Conservation (phyloP, 1,140 invertebrate species). For the Globodera rostochiensis region DNA sequence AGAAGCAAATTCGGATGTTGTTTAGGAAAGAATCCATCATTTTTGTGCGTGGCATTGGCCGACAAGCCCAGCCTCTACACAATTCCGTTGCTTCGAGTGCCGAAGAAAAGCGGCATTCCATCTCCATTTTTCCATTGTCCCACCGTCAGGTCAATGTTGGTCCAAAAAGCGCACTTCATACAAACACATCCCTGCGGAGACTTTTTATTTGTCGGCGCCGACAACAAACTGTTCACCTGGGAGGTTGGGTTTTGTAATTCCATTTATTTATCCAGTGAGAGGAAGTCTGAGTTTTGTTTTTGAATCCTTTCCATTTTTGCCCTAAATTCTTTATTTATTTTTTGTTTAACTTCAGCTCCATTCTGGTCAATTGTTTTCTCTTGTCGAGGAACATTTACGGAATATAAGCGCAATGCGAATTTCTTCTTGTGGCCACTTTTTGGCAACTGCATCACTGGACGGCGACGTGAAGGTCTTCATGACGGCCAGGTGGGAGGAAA, state of each 20-base stretch:
- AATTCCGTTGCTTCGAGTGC: background rate
- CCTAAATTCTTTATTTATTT: too few species aligned
- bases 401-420: conserved; percentile 11
- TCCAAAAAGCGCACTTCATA: background rate
- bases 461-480: conserved; percentile 18
- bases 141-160: background rate
- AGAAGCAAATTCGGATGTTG: background rate
- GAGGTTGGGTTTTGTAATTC: background rate
- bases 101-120: conserved; percentile 8
- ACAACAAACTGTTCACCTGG: conserved; percentile 13
- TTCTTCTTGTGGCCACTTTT: conserved; percentile 24
- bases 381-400: conserved; percentile 18
- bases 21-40: background rate
- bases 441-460: conserved; percentile 17
- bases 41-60: conserved; percentile 12
- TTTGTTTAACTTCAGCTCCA: background rate
- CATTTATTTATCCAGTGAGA: too few species aligned
- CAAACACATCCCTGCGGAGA: conserved; percentile 23
- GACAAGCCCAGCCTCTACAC: conserved; percentile 6
- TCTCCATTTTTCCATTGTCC: background rate
- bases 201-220: conserved; percentile 16
- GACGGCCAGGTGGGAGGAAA: conserved; percentile 5
- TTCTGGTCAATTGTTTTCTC: conserved; percentile 13
- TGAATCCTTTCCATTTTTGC: too few species aligned
- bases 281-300: too few species aligned